Percentiles rank a stretch among this genome's conserved stretches.
phyloP scores from a whole-genome alignment of 2,888 invertebrate genomes.

The Anoncus sp. region DNA sequence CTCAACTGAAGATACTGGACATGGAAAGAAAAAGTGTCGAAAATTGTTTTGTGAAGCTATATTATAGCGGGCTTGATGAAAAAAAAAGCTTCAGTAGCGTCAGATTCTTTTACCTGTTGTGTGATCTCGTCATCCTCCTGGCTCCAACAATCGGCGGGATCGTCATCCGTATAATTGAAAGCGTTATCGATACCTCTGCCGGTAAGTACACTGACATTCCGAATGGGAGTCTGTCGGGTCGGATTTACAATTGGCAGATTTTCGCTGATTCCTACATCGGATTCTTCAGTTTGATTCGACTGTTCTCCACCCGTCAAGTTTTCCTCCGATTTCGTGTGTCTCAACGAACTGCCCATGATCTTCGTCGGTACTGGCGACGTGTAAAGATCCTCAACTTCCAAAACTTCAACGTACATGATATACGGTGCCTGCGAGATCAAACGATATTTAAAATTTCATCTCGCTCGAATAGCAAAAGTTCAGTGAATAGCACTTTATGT shows the following conservation, averaged over 20 bases:
- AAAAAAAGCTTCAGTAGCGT: not conserved
- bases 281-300: slow-evolving; percentile 75
- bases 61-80: not conserved
- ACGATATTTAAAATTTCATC: not conserved
- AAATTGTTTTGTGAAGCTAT: not conserved
- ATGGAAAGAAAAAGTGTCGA: not conserved
- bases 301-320: slow-evolving; percentile 87
- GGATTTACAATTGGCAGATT: slow-evolving; percentile 66
- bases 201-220: slow-evolving; percentile 76
- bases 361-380: slow-evolving; percentile 96
- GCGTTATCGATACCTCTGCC: slow-evolving; percentile 76
- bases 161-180: slow-evolving; percentile 84
- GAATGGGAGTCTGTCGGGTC: slow-evolving; percentile 80
- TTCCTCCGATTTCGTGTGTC: slow-evolving; percentile 98
- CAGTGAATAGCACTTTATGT: not conserved
- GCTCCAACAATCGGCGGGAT: slow-evolving; percentile 94
- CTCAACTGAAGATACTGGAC: slow-evolving; percentile 88
- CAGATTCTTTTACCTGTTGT: slow-evolving; percentile 85
- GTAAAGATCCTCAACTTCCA: slow-evolving; percentile 93
- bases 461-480: not conserved
- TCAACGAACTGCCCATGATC: slow-evolving; percentile 90
- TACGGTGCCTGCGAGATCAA: slow-evolving; percentile 91
- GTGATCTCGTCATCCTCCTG: slow-evolving; percentile 98
- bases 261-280: slow-evolving; percentile 75
- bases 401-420: slow-evolving; percentile 98